A percentile compares a stretch with the other conserved stretches of the same genome.
These are phyloP conservation scores for Anabacerthia variegaticeps DNA, from an alignment of 2,797 vertebrate species.

Conservation along the genomic window DNA sequence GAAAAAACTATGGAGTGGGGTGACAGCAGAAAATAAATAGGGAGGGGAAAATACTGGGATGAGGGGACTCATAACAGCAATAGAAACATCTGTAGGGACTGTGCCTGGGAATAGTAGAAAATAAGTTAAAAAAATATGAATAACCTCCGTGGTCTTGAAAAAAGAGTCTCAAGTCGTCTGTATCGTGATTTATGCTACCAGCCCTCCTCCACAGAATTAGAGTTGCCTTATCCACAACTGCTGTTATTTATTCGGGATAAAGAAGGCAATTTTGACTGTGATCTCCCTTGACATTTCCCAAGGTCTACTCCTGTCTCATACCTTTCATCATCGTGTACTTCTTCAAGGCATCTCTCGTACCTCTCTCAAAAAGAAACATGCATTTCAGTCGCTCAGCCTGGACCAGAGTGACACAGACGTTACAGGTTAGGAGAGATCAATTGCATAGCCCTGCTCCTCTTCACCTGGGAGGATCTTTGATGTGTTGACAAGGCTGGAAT, in stretches of 20 bases:
- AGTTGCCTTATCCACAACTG: background rate
- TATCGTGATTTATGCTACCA: background rate
- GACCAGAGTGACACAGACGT: constrained; percentile 27
- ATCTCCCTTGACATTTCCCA: constrained; percentile 65
- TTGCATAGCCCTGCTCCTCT: constrained; percentile 44
- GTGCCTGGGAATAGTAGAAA: background rate
- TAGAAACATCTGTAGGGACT: background rate
- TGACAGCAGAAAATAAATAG: background rate
- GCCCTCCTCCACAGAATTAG: constrained; percentile 10
- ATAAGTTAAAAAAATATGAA: background rate
- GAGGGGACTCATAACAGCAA: background rate
- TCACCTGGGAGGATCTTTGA: constrained; percentile 19
- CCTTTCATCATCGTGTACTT: constrained; percentile 46
- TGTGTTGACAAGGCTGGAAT: constrained; percentile 11
- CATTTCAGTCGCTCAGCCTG: constrained; percentile 15
- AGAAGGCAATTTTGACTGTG: constrained; percentile 35
- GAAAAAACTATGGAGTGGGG: background rate
- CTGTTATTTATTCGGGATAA: constrained; percentile 55
- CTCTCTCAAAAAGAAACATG: constrained; percentile 27
- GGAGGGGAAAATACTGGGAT: background rate
- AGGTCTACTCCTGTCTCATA: constrained; percentile 28
- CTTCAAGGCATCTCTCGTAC: constrained; percentile 46
- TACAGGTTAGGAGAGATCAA: constrained; percentile 49
- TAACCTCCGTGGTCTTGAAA: background rate
- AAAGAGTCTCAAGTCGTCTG: background rate